Conservation (phyloP, 2,797 vertebrate genomes). For the Hippopotamyrus pictus region DNA sequence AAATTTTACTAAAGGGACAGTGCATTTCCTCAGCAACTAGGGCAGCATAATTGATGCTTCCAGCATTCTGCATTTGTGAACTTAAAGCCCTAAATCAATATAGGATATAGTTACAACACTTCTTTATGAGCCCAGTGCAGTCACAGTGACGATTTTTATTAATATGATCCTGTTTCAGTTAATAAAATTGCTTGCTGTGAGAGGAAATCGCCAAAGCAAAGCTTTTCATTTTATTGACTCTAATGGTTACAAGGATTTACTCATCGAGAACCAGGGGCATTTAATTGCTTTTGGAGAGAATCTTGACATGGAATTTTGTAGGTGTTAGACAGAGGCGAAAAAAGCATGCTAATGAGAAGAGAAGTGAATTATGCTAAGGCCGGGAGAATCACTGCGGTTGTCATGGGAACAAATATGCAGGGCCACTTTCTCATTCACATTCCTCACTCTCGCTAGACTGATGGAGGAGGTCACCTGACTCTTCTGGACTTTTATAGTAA, state of each 20-base stretch:
- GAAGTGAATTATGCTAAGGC: constrained; percentile 4
- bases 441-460: constrained; percentile 8
- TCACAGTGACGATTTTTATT: neutral
- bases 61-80: neutral
- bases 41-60: neutral
- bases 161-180: neutral
- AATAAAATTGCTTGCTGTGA: constrained; percentile 1
- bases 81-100: neutral
- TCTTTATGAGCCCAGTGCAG: neutral
- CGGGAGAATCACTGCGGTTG: constrained; percentile 16
- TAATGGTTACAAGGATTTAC: constrained; percentile 5
- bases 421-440: neutral
- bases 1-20: neutral
- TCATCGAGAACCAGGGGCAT: neutral
- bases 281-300: constrained; percentile 6
- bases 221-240: constrained; percentile 3
- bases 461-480: constrained; percentile 27
- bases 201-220: neutral
- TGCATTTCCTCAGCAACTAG: neutral
- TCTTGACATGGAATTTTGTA: constrained; percentile 3
- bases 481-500: constrained; percentile 23
- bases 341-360: neutral
- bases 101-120: neutral
- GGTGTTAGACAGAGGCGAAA: neutral
- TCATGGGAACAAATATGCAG: constrained; percentile 24